phyloP scores from a whole-genome alignment of 30 jellyfish, hydroid and myxozoan species.

The Chironex yamaguchii region DNA sequence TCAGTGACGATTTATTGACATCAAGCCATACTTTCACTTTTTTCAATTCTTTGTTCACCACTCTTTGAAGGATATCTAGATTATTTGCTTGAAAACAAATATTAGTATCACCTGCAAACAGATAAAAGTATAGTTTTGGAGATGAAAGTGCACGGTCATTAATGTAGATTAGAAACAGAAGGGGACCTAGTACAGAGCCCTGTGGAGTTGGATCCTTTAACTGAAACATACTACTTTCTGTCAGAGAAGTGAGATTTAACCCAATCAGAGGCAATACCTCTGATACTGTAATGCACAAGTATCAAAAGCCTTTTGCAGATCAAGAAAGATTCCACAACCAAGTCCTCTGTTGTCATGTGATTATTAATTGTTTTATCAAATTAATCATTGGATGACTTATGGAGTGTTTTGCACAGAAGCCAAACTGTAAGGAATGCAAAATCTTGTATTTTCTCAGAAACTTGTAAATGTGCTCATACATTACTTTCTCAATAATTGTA shows the following conservation, averaged over 20 bases:
- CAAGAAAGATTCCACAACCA: constrained; percentile 68
- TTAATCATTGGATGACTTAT: constrained; percentile 47
- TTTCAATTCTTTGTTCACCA: constrained; percentile 30
- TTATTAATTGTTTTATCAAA: constrained; percentile 30
- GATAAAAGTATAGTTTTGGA: neutral
- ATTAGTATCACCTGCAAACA: constrained; percentile 43
- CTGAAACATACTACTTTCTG: constrained; percentile 16
- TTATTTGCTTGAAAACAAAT: constrained; percentile 32
- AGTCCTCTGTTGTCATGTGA: constrained; percentile 40
- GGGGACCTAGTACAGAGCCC: constrained; percentile 31
- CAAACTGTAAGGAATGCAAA: constrained; percentile 45
- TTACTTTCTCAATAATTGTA: constrained; percentile 58
- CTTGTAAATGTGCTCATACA: constrained; percentile 40
- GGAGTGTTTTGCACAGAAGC: constrained; percentile 57
- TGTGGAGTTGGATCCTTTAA: constrained; percentile 8
- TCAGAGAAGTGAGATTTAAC: constrained; percentile 38
- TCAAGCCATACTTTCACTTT: constrained; percentile 28
- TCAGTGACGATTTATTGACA: constrained; percentile 21
- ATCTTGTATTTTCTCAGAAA: constrained; percentile 28
- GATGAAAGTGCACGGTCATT: constrained; percentile 18
- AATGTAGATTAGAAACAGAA: constrained; percentile 6
- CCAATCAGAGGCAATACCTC: constrained; percentile 52
- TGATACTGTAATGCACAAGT: constrained; percentile 52
- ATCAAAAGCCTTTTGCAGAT: constrained; percentile 65
- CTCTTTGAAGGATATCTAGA: constrained; percentile 22